These are phyloP conservation scores for Prunella himalayana DNA, from an alignment of 2,113 vertebrate genomes.

Conservation along the genomic window DNA sequence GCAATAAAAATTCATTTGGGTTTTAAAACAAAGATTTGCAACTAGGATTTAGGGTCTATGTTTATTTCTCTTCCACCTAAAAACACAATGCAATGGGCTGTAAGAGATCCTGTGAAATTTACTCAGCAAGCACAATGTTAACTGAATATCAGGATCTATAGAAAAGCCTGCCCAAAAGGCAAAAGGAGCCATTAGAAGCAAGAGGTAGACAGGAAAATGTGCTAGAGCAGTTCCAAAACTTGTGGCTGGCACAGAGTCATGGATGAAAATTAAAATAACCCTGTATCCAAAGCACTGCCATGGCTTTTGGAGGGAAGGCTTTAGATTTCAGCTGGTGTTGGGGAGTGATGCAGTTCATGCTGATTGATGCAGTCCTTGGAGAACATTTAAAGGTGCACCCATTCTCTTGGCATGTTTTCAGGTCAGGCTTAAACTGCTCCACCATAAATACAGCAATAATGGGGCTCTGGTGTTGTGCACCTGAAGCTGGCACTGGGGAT, in stretches of 20 bases:
- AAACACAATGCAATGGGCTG: neutral
- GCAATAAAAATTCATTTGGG: neutral
- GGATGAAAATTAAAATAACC: neutral
- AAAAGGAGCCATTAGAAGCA: neutral
- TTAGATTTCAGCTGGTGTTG: fast-evolving
- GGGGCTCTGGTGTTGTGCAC: neutral
- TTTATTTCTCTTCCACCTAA: neutral
- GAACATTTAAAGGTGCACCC: neutral
- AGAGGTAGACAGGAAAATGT: neutral
- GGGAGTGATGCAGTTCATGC: neutral
- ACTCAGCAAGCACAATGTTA: neutral
- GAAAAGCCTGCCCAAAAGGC: neutral
- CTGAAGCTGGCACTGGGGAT: neutral
- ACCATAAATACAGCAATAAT: neutral
- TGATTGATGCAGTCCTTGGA: neutral
- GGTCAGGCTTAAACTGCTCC: neutral
- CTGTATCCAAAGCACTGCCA: fast-evolving
- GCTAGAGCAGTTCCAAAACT: neutral
- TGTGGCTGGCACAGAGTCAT: neutral
- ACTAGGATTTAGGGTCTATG: neutral
- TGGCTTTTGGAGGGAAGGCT: fast-evolving
- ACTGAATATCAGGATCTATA: neutral
- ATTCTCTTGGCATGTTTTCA: neutral
- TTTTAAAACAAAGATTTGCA: neutral
- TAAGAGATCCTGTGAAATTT: neutral